A percentile compares a stretch with the other conserved stretches of the same genome.
phyloP scores from a whole-genome alignment of 1,140 invertebrate species.

The Drosophila ficusphila region DNA sequence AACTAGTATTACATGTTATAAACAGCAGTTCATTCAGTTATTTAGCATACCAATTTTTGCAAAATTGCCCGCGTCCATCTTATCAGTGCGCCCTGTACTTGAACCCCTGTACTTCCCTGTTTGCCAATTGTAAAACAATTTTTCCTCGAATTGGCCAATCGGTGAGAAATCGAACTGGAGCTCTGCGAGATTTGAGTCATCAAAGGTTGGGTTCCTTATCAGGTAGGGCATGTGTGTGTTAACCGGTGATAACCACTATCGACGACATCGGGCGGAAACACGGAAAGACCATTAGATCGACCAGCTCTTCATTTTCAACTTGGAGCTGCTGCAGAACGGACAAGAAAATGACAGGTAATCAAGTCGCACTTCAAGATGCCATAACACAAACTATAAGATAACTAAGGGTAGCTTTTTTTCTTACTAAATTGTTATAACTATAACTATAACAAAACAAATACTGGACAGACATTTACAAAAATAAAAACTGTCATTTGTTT shows the following conservation, averaged over 20 bases:
- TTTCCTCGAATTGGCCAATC: background rate
- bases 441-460: too few species aligned
- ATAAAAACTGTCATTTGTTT: too few species aligned
- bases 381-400: background rate
- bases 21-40: too few species aligned
- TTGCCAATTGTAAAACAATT: too few species aligned
- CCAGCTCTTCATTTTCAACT: slow-evolving; percentile 3
- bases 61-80: too few species aligned
- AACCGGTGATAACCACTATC: slow-evolving; percentile 87
- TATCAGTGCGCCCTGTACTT: too few species aligned
- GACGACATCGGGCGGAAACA: slow-evolving; percentile 85
- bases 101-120: too few species aligned
- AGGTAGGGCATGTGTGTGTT: slow-evolving; percentile 83
- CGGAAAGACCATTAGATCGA: slow-evolving; percentile 86
- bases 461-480: too few species aligned
- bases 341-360: slow-evolving; percentile 84
- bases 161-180: background rate
- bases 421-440: too few species aligned
- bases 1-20: too few species aligned
- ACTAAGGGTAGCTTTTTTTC: too few species aligned
- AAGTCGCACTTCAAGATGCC: background rate
- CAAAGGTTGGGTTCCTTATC: slow-evolving; percentile 85
- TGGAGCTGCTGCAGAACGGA: slow-evolving; percentile 15
- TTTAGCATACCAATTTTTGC: too few species aligned
- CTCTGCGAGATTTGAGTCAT: slow-evolving; percentile 13